Evolutionary conservation across 1,140 invertebrate species (phyloP).

Genomic region (Ganaspis sp.): DNA sequence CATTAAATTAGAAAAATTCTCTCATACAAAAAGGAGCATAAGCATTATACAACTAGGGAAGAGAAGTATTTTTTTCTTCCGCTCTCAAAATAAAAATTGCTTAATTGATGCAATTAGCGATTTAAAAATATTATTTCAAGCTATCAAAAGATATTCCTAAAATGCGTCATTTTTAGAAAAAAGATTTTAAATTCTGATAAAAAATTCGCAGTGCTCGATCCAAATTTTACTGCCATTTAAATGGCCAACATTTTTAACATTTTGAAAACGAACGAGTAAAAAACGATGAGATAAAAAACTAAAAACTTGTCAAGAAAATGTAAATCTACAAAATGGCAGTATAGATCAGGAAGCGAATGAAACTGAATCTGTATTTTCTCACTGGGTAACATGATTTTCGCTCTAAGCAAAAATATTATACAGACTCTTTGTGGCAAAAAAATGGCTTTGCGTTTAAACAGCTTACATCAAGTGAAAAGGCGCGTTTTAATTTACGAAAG

Average conservation of each 20-base stretch:
- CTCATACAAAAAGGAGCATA: neutral
- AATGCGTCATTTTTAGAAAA: too few relatives aligned
- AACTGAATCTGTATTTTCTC: neutral
- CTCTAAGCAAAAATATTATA: neutral
- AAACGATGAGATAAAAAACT: neutral
- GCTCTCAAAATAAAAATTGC: too few relatives aligned
- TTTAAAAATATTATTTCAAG: too few relatives aligned
- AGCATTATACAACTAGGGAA: neutral
- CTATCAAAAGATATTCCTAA: too few relatives aligned
- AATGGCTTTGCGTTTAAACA: neutral
- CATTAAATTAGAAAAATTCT: too few relatives aligned
- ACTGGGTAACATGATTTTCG: neutral
- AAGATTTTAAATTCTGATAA: too few relatives aligned
- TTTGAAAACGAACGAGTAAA: neutral
- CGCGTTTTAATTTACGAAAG: too few relatives aligned
- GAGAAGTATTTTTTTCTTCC: neutral
- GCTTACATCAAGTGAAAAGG: too few relatives aligned
- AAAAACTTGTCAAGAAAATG: neutral
- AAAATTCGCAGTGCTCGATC: too few relatives aligned
- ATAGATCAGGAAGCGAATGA: constrained; percentile 17
- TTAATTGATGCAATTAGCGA: too few relatives aligned
- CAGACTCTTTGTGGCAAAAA: neutral
- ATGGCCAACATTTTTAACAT: neutral
- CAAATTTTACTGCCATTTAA: too few relatives aligned
- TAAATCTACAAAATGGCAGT: constrained; percentile 37